These are phyloP conservation scores for Carterocephalus palaemon DNA, from an alignment of 2,888 invertebrate species.

Conservation along the genomic window DNA sequence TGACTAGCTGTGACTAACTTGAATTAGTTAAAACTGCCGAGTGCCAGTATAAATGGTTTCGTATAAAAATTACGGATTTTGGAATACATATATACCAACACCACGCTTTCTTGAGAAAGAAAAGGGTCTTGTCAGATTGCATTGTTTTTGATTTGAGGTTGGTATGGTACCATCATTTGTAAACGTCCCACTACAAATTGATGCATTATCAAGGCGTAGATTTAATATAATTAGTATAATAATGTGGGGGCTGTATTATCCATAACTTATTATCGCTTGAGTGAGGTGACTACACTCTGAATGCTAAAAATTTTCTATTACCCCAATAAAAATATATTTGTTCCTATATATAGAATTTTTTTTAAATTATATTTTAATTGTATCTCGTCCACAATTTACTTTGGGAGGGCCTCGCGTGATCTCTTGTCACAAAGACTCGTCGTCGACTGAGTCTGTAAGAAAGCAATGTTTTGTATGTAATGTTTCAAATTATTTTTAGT, in stretches of 20 bases:
- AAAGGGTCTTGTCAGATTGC: too few species aligned
- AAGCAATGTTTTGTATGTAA: slow-evolving; percentile 33
- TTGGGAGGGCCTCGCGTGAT: slow-evolving; percentile 29
- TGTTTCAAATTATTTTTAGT: slow-evolving; percentile 43
- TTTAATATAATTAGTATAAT: slow-evolving; percentile 6
- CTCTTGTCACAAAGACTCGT: slow-evolving; percentile 28
- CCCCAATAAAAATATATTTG: slow-evolving; percentile 28
- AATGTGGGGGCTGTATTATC: too few species aligned
- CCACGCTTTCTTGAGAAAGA: too few species aligned
- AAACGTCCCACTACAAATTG: background rate
- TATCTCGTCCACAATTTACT: slow-evolving; percentile 24
- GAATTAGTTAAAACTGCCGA: too few species aligned
- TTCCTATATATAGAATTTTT: slow-evolving; percentile 36
- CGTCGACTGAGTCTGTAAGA: slow-evolving; percentile 25
- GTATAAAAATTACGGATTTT: too few species aligned
- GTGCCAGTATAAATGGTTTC: too few species aligned
- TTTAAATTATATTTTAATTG: slow-evolving; percentile 20
- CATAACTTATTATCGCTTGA: too few species aligned
- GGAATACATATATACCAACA: too few species aligned
- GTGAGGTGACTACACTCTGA: slow-evolving; percentile 19
- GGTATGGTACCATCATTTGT: too few species aligned
- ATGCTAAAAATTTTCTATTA: slow-evolving; percentile 21
- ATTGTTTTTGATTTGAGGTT: too few species aligned
- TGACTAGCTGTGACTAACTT: too few species aligned
- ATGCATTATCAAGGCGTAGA: background rate